A percentile compares a stretch with the other conserved stretches of the same genome.
These are phyloP conservation scores for Sclerurus mexicanus DNA, from an alignment of 2,113 vertebrate species.

Conservation along the genomic window DNA sequence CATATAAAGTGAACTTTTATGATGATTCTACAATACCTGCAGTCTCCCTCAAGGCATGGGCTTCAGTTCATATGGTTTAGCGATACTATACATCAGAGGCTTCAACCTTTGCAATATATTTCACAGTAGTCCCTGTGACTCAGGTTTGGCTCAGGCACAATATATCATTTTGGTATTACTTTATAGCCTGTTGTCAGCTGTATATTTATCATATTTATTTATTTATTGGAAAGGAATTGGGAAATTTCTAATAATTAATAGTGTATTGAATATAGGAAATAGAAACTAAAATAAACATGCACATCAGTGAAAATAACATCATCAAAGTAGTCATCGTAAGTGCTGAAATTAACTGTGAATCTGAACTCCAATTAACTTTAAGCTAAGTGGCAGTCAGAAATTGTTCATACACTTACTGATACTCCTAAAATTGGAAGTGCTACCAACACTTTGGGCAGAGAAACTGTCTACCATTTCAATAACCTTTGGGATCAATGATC, in stretches of 20 bases:
- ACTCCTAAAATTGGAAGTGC: not conserved
- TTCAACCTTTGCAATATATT: slow-evolving; percentile 47
- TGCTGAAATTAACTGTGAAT: not conserved
- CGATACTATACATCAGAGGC: slow-evolving; percentile 35
- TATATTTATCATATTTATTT: slow-evolving; percentile 28
- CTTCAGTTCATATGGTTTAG: slow-evolving; percentile 45
- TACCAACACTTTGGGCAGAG: not conserved
- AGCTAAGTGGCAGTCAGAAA: not conserved
- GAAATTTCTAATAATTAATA: slow-evolving; percentile 33
- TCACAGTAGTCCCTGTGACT: slow-evolving; percentile 14
- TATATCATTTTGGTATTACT: slow-evolving; percentile 53
- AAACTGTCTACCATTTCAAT: not conserved
- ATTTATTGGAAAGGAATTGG: slow-evolving; percentile 12
- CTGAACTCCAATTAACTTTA: not conserved
- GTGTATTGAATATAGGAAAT: not conserved
- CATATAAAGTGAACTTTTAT: slow-evolving; percentile 40
- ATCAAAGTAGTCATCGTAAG: not conserved
- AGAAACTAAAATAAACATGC: not conserved
- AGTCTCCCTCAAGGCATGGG: slow-evolving; percentile 22
- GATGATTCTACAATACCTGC: slow-evolving; percentile 18
- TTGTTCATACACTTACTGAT: not conserved
- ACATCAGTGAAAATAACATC: not conserved
- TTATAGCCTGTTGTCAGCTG: slow-evolving; percentile 3
- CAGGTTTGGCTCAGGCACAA: not conserved
- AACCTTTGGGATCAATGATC: not conserved